These are phyloP conservation scores for Erythrocercus mccallii DNA, from an alignment of 2,113 vertebrate species.

Conservation along the genomic window DNA sequence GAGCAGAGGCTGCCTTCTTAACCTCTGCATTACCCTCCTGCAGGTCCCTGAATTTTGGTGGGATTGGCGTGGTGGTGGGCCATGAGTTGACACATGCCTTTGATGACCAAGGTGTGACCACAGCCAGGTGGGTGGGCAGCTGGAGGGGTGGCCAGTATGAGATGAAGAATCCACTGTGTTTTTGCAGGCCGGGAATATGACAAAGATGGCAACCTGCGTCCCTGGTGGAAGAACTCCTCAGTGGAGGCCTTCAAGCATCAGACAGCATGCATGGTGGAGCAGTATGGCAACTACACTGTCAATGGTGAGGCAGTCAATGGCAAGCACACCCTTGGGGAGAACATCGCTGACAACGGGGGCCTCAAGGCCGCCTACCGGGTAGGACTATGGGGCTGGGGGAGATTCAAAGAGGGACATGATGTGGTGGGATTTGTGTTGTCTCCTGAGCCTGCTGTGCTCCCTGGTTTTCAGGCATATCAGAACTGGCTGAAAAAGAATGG, in stretches of 20 bases:
- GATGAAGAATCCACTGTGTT: not conserved
- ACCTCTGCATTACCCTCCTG: not conserved
- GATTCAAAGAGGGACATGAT: rapidly evolving
- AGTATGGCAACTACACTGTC: slow-evolving; percentile 90
- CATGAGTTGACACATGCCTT: slow-evolving; percentile 96
- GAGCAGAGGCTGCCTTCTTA: not conserved
- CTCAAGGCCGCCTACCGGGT: slow-evolving; percentile 95
- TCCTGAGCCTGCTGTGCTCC: not conserved
- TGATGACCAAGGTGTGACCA: slow-evolving; percentile 87
- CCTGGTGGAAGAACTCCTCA: slow-evolving; percentile 96
- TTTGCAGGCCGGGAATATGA: slow-evolving; percentile 90
- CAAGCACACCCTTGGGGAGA: slow-evolving; percentile 93
- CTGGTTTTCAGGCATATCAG: slow-evolving; percentile 84
- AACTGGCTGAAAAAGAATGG: slow-evolving; percentile 92
- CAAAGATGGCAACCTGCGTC: slow-evolving; percentile 91
- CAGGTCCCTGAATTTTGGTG: slow-evolving; percentile 93
- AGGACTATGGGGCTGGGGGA: not conserved
- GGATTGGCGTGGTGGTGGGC: slow-evolving; percentile 94
- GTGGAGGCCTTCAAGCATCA: slow-evolving; percentile 93
- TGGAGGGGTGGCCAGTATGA: not conserved
- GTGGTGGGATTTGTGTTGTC: not conserved
- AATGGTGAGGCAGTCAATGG: slow-evolving; percentile 89
- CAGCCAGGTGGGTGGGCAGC: not conserved
- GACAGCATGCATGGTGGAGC: slow-evolving; percentile 91
- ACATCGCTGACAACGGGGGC: slow-evolving; percentile 96